Conservation (phyloP, 1,140 invertebrate genomes). For the Chrysopa pallens region DNA sequence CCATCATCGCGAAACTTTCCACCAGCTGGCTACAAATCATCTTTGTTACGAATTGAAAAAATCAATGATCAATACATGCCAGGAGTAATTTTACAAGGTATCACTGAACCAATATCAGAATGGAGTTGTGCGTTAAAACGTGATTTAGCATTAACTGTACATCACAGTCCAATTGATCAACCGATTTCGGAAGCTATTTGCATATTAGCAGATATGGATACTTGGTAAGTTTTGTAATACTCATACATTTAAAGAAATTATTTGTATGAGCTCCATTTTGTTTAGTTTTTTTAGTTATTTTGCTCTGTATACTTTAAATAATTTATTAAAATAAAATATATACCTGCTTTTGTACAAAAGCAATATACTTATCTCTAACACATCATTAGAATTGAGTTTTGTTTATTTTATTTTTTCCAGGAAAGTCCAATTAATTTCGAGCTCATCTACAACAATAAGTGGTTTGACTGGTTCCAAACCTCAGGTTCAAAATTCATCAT, state of each 20-base stretch:
- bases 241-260: no score
- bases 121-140: conserved; percentile 29
- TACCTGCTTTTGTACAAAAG: no score
- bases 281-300: conserved; percentile 2
- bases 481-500: no score
- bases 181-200: conserved; percentile 60
- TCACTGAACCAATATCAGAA: conserved; percentile 22
- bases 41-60: conserved; percentile 32
- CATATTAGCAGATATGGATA: conserved; percentile 67
- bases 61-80: conserved; percentile 37
- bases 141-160: conserved; percentile 33
- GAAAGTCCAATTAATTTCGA: conserved; percentile 34
- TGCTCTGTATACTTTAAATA: not conserved
- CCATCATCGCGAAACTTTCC: conserved; percentile 11
- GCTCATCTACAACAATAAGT: conserved; percentile 26
- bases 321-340: not conserved
- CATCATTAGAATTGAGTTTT: no score
- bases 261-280: conserved; percentile 1
- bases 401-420: conserved; percentile 15
- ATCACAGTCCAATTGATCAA: conserved; percentile 41
- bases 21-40: conserved; percentile 24
- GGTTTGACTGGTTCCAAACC: conserved; percentile 11
- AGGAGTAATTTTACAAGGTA: conserved; percentile 54
- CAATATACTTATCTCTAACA: no score
- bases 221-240: conserved; percentile 55